Conservation (phyloP, 2,888 invertebrate genomes). For the Disparrhopalites patrizii region DNA sequence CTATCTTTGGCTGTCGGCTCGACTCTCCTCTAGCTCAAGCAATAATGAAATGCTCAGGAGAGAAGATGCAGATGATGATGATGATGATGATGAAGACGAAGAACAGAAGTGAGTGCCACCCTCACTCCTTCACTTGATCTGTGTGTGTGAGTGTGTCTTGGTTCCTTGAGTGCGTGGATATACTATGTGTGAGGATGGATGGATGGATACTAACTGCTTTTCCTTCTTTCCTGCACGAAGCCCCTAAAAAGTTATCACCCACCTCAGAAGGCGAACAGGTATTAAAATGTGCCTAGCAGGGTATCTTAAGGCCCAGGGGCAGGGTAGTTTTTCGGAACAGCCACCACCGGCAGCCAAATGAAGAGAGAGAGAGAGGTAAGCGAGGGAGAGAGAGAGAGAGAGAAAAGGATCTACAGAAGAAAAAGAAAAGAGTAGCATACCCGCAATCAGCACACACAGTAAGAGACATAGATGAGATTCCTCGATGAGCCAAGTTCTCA, state of each 20-base stretch:
- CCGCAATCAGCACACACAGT: slow-evolving; percentile 23
- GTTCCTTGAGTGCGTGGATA: slow-evolving; percentile 15
- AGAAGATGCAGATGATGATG: slow-evolving; percentile 20
- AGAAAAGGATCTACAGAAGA: background rate
- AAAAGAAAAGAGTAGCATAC: slow-evolving; percentile 20
- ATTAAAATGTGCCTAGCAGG: slow-evolving; percentile 36
- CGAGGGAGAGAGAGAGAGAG: background rate
- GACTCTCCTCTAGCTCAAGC: slow-evolving; percentile 25
- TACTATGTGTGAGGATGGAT: slow-evolving; percentile 1
- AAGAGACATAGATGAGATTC: slow-evolving; percentile 32
- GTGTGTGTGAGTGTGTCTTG: slow-evolving; percentile 12
- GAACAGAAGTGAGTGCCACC: slow-evolving; percentile 40
- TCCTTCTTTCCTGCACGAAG: slow-evolving; percentile 25
- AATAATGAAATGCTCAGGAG: slow-evolving; percentile 33
- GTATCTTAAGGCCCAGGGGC: slow-evolving; percentile 39
- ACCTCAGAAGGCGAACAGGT: slow-evolving; percentile 40
- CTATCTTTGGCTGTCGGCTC: slow-evolving; percentile 23
- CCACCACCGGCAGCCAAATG: slow-evolving; percentile 22
- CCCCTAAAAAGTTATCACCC: slow-evolving; percentile 29
- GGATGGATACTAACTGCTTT: too few relatives aligned
- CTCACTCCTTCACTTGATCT: slow-evolving; percentile 42
- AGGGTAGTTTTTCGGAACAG: slow-evolving; percentile 35
- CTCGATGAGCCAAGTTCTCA: slow-evolving; percentile 32
- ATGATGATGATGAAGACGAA: slow-evolving; percentile 29
- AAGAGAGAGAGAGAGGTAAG: slow-evolving; percentile 14